These are phyloP conservation scores for Lamprotornis superbus DNA, from an alignment of 2,113 vertebrate genomes.

Conservation along the genomic window DNA sequence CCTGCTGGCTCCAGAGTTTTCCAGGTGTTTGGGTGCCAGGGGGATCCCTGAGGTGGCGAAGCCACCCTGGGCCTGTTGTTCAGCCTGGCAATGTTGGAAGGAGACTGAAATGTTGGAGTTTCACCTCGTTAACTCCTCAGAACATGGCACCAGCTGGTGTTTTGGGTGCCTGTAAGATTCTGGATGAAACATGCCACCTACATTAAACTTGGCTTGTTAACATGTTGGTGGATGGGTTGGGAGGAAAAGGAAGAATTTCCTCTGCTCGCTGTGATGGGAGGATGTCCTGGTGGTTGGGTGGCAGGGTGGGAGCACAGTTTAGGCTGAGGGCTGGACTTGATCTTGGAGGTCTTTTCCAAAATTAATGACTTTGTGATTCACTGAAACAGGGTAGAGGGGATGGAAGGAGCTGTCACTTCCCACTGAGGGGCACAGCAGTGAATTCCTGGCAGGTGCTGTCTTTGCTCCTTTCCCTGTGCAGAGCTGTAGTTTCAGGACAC, in stretches of 20 bases:
- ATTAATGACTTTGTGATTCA: background rate
- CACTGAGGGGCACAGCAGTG: background rate
- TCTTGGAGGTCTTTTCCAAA: background rate
- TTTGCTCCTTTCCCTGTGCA: background rate
- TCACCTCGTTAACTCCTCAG: constrained; percentile 29
- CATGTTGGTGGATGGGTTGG: background rate
- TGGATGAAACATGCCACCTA: constrained; percentile 61
- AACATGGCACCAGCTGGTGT: constrained; percentile 23
- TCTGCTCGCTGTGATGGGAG: fast-evolving
- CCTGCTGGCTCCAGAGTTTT: background rate
- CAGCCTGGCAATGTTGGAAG: background rate
- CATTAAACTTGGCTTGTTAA: constrained; percentile 65
- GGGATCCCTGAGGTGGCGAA: background rate
- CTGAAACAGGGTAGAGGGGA: background rate
- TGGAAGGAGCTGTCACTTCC: background rate
- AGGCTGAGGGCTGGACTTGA: background rate
- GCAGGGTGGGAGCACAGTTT: background rate
- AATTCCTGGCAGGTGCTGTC: background rate
- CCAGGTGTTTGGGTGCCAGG: background rate
- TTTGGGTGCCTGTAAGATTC: constrained; percentile 57
- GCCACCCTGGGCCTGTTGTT: background rate
- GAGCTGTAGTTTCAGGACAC: background rate
- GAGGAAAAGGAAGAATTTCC: background rate
- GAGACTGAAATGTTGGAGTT: background rate
- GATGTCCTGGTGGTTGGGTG: background rate